These are phyloP conservation scores for Malurus alboscapulatus DNA, from an alignment of 2,113 vertebrate genomes.

Conservation along the genomic window DNA sequence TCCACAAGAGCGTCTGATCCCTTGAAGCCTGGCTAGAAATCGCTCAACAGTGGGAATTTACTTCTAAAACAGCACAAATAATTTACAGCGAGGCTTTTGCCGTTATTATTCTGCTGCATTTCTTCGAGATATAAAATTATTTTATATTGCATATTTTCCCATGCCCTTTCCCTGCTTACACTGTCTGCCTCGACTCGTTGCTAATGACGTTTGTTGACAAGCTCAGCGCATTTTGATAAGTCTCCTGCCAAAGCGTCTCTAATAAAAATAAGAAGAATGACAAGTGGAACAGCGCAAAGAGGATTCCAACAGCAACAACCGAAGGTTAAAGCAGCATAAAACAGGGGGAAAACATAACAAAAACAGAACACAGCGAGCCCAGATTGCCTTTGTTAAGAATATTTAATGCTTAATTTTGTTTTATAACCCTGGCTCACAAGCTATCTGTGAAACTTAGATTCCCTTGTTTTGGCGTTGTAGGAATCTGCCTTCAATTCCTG, in stretches of 20 bases:
- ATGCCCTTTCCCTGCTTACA: constrained; percentile 54
- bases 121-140: constrained; percentile 31
- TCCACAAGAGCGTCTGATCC: neutral
- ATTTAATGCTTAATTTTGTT: constrained; percentile 45
- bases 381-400: constrained; percentile 39
- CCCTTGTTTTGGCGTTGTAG: neutral
- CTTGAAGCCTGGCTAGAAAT: neutral
- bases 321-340: constrained; percentile 65
- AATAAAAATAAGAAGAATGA: constrained; percentile 66
- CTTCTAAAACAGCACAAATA: neutral
- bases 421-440: neutral
- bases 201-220: constrained; percentile 65
- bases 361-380: constrained; percentile 36
- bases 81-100: constrained; percentile 12
- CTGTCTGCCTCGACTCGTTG: constrained; percentile 49
- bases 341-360: constrained; percentile 50
- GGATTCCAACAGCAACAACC: constrained; percentile 63
- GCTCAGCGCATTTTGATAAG: constrained; percentile 67
- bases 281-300: constrained; percentile 29
- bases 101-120: constrained; percentile 32
- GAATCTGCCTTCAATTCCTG: neutral
- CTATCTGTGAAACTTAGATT: neutral
- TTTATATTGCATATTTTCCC: constrained; percentile 68
- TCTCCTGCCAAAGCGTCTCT: constrained; percentile 52
- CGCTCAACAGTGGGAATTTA: neutral